phyloP scores from a whole-genome alignment of 2,113 vertebrate species.

The Sardina pilchardus region DNA sequence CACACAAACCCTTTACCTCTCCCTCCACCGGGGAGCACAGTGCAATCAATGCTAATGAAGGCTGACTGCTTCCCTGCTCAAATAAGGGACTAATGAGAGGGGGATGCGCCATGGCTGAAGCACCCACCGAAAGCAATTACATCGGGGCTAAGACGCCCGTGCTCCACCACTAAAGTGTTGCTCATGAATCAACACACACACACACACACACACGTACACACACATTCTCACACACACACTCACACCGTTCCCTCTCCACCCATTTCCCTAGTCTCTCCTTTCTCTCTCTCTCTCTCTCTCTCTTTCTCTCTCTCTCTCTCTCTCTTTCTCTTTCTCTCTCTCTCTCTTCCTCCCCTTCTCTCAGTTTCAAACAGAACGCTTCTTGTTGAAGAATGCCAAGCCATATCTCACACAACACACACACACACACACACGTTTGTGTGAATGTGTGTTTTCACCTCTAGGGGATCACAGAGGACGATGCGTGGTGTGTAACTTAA shows the following conservation, averaged over 20 bases:
- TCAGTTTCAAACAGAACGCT: background rate
- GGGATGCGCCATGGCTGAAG: slow-evolving; percentile 35
- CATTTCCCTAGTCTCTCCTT: background rate
- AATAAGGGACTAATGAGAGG: slow-evolving; percentile 61
- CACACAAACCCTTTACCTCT: background rate
- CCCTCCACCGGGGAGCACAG: slow-evolving; percentile 32
- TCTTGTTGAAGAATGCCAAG: background rate
- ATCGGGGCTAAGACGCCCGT: background rate
- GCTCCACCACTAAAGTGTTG: background rate
- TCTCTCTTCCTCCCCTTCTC: background rate
- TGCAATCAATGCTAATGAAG: slow-evolving; percentile 62
- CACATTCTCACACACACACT: background rate
- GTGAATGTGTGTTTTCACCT: slow-evolving; percentile 11
- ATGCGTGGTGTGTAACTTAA: slow-evolving; percentile 30
- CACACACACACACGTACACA: background rate
- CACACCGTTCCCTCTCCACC: background rate
- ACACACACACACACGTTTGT: background rate
- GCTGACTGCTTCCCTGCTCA: slow-evolving; percentile 51
- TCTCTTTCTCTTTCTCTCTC: too few relatives aligned
- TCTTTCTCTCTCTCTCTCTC: background rate
- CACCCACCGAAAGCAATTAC: slow-evolving; percentile 15
- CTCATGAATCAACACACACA: background rate
- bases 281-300: background rate
- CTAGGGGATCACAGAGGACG: slow-evolving; percentile 12
- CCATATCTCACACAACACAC: background rate